phyloP scores from a whole-genome alignment of 2,113 vertebrate species.

The Zingel zingel region DNA sequence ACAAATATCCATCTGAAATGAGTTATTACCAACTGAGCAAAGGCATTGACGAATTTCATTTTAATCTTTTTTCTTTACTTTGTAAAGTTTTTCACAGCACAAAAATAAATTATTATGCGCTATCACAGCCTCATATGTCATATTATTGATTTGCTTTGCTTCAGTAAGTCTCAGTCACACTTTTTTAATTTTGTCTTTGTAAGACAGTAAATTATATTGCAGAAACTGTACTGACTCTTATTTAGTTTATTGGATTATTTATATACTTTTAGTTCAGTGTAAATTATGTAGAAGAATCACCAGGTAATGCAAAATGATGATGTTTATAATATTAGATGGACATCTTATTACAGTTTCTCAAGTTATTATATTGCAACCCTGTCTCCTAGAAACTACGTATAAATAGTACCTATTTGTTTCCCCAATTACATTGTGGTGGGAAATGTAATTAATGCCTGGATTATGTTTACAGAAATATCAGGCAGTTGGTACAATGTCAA shows the following conservation, averaged over 20 bases:
- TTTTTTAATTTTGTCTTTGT: neutral
- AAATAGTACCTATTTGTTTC: neutral
- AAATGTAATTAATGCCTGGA: constrained; percentile 7
- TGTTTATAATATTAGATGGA: neutral
- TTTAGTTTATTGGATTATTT: too few relatives aligned
- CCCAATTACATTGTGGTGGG: neutral
- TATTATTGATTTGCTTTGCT: neutral
- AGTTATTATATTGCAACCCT: neutral
- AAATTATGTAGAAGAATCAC: neutral
- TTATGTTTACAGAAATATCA: neutral
- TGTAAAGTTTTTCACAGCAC: neutral
- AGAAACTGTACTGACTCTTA: too few relatives aligned
- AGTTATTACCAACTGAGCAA: neutral
- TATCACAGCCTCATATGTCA: neutral
- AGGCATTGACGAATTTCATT: neutral
- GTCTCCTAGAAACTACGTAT: neutral
- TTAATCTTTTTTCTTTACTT: neutral
- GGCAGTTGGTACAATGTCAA: neutral
- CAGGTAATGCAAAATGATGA: neutral
- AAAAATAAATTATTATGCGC: fast-evolving
- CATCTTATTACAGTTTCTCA: neutral
- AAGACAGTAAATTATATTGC: neutral
- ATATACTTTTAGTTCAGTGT: neutral
- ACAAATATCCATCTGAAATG: constrained; percentile 11
- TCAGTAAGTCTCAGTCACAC: neutral